phyloP scores from a whole-genome alignment of 2,797 vertebrate genomes.

The Percopsis omiscomaycus region DNA sequence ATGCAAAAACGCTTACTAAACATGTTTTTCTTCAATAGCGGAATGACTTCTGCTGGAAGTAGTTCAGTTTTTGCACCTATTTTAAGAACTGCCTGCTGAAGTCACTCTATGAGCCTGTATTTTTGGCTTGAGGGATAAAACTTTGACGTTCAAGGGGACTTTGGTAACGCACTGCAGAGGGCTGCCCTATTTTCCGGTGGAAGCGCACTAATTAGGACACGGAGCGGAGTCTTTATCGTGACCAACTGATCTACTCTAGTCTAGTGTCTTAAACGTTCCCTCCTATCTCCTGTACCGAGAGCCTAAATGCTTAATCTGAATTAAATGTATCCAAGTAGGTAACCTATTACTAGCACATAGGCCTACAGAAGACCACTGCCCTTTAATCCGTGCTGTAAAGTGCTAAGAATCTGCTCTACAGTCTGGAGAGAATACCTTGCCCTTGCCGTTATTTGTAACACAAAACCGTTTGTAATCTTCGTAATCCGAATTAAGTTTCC shows the following conservation, averaged over 20 bases:
- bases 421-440: not conserved
- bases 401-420: not conserved
- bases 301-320: not conserved
- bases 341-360: not conserved
- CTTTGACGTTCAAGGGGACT: conserved; percentile 46
- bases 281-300: too few relatives aligned
- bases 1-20: too few relatives aligned
- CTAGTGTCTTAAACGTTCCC: conserved; percentile 2
- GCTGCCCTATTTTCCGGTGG: conserved; percentile 50
- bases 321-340: not conserved
- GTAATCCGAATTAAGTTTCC: conserved; percentile 72
- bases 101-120: conserved; percentile 20
- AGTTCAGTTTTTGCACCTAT: not conserved
- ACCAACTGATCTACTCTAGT: conserved; percentile 19
- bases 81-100: conserved; percentile 3
- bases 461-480: conserved; percentile 24
- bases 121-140: conserved; percentile 30
- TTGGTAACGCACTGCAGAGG: conserved; percentile 32
- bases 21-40: too few relatives aligned
- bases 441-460: not conserved
- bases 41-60: too few relatives aligned
- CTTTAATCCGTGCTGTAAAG: not conserved
- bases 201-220: conserved; percentile 54
- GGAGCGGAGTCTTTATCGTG: conserved; percentile 34
- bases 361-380: not conserved